Evolutionary conservation across 92 coral and sea anemone species (phyloP).

Genomic region (Palythoa heliodiscus): DNA sequence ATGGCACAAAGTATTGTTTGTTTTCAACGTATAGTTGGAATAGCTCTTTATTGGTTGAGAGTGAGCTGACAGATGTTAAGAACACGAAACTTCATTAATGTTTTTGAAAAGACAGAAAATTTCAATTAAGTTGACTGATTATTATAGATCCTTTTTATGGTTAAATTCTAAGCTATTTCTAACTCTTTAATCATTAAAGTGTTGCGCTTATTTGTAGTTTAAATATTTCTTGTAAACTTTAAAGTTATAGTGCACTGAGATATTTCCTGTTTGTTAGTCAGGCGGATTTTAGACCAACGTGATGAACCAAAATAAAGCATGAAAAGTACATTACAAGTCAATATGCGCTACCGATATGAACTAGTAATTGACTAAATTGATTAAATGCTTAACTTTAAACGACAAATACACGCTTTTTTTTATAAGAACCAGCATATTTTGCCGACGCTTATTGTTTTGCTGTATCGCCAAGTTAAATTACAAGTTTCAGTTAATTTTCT

Average conservation of each 20-base stretch:
- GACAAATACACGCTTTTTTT: neutral
- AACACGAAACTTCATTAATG: slow-evolving; percentile 33
- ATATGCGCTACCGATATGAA: neutral
- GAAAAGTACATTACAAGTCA: neutral
- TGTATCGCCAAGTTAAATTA: too few species aligned
- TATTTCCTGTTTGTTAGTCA: neutral
- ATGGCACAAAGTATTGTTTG: slow-evolving; percentile 1
- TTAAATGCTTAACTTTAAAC: slow-evolving; percentile 23
- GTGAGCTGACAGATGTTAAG: slow-evolving; percentile 31
- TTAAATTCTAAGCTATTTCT: neutral
- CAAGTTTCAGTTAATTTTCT: too few species aligned
- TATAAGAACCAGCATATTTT: too few species aligned
- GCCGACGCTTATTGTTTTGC: too few species aligned
- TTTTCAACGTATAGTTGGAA: neutral
- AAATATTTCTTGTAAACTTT: neutral
- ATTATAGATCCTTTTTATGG: neutral
- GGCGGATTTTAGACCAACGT: neutral
- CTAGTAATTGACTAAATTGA: neutral
- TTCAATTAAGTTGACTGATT: slow-evolving; percentile 19
- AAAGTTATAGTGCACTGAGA: neutral
- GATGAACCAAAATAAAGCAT: neutral
- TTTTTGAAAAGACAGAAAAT: slow-evolving; percentile 40
- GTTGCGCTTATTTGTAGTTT: neutral
- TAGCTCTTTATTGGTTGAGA: slow-evolving; percentile 26
- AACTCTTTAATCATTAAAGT: neutral